These are phyloP conservation scores for Antidorcas marsupialis DNA, from an alignment of 2,113 vertebrate species.

Conservation along the genomic window DNA sequence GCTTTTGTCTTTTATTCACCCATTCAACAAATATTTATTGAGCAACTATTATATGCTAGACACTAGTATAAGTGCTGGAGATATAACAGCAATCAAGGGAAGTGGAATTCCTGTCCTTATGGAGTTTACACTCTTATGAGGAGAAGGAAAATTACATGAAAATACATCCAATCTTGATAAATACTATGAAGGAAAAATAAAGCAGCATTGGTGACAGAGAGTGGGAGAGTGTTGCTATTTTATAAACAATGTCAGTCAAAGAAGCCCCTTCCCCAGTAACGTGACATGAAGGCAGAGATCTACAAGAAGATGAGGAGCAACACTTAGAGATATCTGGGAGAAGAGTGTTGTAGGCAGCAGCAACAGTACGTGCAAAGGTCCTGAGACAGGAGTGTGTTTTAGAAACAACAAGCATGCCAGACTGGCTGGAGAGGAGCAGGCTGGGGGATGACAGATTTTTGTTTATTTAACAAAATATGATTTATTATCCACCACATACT, in stretches of 20 bases:
- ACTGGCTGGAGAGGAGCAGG: not conserved
- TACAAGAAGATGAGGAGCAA: not conserved
- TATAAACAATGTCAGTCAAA: not conserved
- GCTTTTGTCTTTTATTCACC: constrained; percentile 32
- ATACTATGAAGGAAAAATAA: not conserved
- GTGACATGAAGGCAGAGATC: not conserved
- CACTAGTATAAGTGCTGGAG: not conserved
- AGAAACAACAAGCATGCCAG: not conserved
- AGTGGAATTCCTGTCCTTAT: not conserved
- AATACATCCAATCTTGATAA: not conserved
- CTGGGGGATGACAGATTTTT: not conserved
- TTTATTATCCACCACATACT: not conserved
- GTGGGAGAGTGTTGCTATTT: not conserved
- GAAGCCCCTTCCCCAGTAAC: not conserved
- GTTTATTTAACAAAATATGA: constrained; percentile 20
- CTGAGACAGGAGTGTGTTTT: not conserved
- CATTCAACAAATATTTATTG: constrained; percentile 9
- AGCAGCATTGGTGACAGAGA: not conserved
- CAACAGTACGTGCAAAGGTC: not conserved
- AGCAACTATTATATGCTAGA: not conserved
- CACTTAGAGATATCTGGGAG: not conserved
- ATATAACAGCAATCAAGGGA: constrained; percentile 1
- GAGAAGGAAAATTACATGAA: not conserved
- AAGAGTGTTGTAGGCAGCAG: not conserved
- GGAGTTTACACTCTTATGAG: constrained; percentile 11